A percentile compares a stretch with the other conserved stretches of the same genome.
phyloP scores from a whole-genome alignment of 2,888 invertebrate genomes.

The Hydroisotoma schaefferi region DNA sequence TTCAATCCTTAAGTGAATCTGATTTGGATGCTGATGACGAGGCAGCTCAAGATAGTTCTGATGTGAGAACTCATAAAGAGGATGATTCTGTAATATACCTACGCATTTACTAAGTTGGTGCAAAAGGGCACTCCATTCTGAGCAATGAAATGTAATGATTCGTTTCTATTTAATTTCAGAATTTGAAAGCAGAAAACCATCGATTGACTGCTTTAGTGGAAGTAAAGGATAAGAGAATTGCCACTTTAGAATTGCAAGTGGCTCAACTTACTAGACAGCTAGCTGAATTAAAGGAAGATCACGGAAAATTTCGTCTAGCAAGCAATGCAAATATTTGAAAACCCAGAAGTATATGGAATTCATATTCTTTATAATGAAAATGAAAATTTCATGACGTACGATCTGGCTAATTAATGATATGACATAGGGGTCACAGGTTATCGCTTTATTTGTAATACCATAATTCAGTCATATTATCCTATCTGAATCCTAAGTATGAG shows the following conservation, averaged over 20 bases:
- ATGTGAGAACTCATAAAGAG: conserved; percentile 17
- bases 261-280: conserved; percentile 45
- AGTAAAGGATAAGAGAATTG: conserved; percentile 46
- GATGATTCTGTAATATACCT: conserved; percentile 13
- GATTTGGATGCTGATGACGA: conserved; percentile 62
- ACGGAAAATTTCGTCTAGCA: conserved; percentile 43
- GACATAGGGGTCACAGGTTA: too few species aligned
- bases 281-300: conserved; percentile 47
- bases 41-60: conserved; percentile 52
- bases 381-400: too few species aligned
- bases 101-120: background rate
- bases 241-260: conserved; percentile 47
- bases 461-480: too few species aligned
- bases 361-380: background rate
- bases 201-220: conserved; percentile 39
- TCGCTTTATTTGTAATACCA: too few species aligned
- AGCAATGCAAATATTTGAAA: conserved; percentile 27
- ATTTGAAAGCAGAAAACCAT: conserved; percentile 42
- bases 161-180: conserved; percentile 17
- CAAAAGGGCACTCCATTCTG: background rate
- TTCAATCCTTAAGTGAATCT: conserved; percentile 55
- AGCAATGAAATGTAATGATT: background rate
- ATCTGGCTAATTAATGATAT: too few species aligned
- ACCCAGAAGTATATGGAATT: background rate
- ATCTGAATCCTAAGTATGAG: too few species aligned